Base-by-base conservation (phyloP, 2,113 vertebrate genomes). In the Semnornis frantzii region DNA sequence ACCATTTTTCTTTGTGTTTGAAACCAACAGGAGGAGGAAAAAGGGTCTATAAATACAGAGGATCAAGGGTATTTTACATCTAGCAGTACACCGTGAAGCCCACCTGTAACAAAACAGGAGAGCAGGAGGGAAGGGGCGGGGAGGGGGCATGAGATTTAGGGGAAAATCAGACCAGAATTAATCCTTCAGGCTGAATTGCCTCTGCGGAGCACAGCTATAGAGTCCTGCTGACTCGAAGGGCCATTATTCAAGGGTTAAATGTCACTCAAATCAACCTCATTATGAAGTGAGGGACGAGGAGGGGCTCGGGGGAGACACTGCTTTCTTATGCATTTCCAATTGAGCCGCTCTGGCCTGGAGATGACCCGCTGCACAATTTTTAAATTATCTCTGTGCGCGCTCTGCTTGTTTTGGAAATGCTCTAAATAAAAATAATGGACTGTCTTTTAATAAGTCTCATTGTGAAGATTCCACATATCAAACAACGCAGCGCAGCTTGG, bases 351-450 rank as follows among this genome's bases (percentile, higher is more conserved):
- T 98, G 98, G 98, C 98, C 98, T 95, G 96, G 94, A 97, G 97
- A 98, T 97, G 97, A 97, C 98, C 98, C 59, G 95, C 97, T 54
- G 62, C 96, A 81, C 96, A 79, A 87, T 97, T 97, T 97, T 98
- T 97, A 97, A 98, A 98, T 98, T 97, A 98, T 97, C 97, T 98
- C 96, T 73, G 84, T 77, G 93, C 6, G 88, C 93, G 89, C 97
- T 98, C 97, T 95, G 97, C 97, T 97, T 98, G 98, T 97, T 98
- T 98, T 97, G 97, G 97, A 98, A 98, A 98, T 89, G 96, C 97
- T 97, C 98, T 98, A 98, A 98, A 98, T 98, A 98, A 98, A 98
- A 98, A 98, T 97, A 98, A 98, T 98, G 98, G 97, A 98, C 97
- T 97, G 98, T 98, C 97, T 98, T 98, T 98, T 98, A 98, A 98